phyloP scores from a whole-genome alignment of 2,113 vertebrate species.

The Dasyornis broadbenti region DNA sequence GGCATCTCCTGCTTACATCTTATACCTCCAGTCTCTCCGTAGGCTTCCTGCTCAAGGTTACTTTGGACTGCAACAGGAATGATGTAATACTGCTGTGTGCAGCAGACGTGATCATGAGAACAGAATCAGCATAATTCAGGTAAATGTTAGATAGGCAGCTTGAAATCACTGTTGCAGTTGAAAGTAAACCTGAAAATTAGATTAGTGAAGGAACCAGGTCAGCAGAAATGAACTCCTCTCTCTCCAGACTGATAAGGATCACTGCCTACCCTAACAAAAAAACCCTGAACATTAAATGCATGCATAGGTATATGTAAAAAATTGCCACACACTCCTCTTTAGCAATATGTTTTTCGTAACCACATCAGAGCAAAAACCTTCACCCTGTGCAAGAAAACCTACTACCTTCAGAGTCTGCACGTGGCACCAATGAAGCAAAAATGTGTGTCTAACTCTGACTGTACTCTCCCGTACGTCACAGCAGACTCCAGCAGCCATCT shows the following conservation, averaged over 20 bases:
- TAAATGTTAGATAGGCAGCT: not conserved
- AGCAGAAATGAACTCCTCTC: conserved; percentile 9
- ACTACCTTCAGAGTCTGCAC: not conserved
- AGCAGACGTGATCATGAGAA: not conserved
- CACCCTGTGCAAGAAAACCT: not conserved
- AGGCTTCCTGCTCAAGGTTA: not conserved
- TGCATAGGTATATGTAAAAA: not conserved
- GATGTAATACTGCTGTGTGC: not conserved
- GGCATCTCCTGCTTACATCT: not conserved
- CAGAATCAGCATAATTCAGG: conserved; percentile 38
- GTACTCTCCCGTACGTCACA: not conserved
- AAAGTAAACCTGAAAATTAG: conserved; percentile 45
- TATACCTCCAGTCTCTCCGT: not conserved
- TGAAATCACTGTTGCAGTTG: conserved; percentile 3
- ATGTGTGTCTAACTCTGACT: not conserved
- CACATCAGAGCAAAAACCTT: not conserved
- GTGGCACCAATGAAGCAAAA: not conserved
- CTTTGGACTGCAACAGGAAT: not conserved
- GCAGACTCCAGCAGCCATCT: conserved; percentile 4
- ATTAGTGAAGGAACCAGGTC: conserved; percentile 32
- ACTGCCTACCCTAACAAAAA: not conserved
- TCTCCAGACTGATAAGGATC: not conserved
- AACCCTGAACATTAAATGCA: not conserved
- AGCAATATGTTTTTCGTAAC: not conserved
- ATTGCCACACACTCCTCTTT: not conserved